A percentile compares a stretch with the other conserved stretches of the same genome.
Conservation (phyloP, 2,888 invertebrate genomes). For the Thysanoteuthis rhombus region DNA sequence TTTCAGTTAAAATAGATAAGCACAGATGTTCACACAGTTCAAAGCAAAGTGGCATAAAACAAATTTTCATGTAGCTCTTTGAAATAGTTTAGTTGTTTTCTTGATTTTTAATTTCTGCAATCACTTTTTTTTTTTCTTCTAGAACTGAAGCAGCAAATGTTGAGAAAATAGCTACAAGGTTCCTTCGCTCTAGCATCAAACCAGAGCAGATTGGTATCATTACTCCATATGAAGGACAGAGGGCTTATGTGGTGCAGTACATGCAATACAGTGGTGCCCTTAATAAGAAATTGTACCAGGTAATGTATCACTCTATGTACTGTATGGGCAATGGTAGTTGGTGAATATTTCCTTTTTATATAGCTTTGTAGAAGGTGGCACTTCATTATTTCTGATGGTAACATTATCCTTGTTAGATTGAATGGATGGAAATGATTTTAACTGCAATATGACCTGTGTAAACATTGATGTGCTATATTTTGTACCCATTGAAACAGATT, state of each 20-base stretch:
- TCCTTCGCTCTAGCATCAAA: slow-evolving; percentile 91
- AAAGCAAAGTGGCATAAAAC: too few relatives aligned
- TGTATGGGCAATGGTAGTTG: neutral
- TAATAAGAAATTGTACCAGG: slow-evolving; percentile 89
- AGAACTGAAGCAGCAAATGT: slow-evolving; percentile 98
- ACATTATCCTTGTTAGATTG: too few relatives aligned
- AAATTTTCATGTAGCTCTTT: too few relatives aligned
- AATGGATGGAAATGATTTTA: too few relatives aligned
- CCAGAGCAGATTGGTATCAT: slow-evolving; percentile 97
- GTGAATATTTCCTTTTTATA: neutral
- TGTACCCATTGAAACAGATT: too few relatives aligned
- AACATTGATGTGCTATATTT: too few relatives aligned
- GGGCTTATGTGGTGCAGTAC: slow-evolving; percentile 94
- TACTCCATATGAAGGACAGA: slow-evolving; percentile 98
- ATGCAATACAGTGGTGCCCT: slow-evolving; percentile 99
- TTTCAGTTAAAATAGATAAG: too few relatives aligned
- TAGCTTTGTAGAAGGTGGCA: neutral
- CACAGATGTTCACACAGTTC: too few relatives aligned
- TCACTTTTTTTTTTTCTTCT: slow-evolving; percentile 29
- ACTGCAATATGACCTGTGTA: too few relatives aligned
- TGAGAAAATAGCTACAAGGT: slow-evolving; percentile 95
- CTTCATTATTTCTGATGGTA: too few relatives aligned
- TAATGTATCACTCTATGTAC: slow-evolving; percentile 40
- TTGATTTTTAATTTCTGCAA: neutral
- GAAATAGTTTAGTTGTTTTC: neutral